Base-by-base conservation (phyloP, 2,113 vertebrate genomes). In the Dolichotis patagonum region DNA sequence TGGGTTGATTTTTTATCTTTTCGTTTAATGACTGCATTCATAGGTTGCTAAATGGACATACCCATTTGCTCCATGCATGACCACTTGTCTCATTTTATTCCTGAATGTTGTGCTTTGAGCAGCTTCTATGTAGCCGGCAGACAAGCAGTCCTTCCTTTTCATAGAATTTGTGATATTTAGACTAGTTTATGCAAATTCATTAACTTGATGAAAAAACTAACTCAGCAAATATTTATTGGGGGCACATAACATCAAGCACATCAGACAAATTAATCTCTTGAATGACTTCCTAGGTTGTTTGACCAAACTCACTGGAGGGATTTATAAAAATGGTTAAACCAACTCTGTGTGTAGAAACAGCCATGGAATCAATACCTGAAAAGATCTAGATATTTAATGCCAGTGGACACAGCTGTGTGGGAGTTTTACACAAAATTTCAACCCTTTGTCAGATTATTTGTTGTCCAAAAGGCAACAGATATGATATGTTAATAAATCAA, bases 311-410 rank as follows among this genome's bases (percentile, higher is more conserved):
- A 83, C 90, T 41, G 28, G 73, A 96, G 93, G 78, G 84, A 96
- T 96, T 85, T 97, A 38, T 86, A 56, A 95, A 95, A 94, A 88
- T 75, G 77, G 20, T 65, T 90, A 58, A 96, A 85, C 93, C 90
- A 89, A 92, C 81, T 96, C 80, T 41, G 17, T 62, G 92, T 96
- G 84, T 94, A 65, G 90, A 93, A 94, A 90, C 43, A n/a, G 46
- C n/a, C 65, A 41, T 3, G 49, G 19, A 56, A 96, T 95, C 96
- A 85, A 97, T 97, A 97, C 10, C 49, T 41, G 83, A 58, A 93
- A 65, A 96, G 80, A 86, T 60, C 56, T 81, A n/a, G 81, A 56
- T 95, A 75, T 97, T 95, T 95, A 96, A 96, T 95, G 95, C 94
- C 92, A 90, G 63, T 22, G 19, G 22, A 75, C 63, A 58, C 62